Conservation (phyloP, 2,888 invertebrate genomes). For the Xanthorhoe designata region DNA sequence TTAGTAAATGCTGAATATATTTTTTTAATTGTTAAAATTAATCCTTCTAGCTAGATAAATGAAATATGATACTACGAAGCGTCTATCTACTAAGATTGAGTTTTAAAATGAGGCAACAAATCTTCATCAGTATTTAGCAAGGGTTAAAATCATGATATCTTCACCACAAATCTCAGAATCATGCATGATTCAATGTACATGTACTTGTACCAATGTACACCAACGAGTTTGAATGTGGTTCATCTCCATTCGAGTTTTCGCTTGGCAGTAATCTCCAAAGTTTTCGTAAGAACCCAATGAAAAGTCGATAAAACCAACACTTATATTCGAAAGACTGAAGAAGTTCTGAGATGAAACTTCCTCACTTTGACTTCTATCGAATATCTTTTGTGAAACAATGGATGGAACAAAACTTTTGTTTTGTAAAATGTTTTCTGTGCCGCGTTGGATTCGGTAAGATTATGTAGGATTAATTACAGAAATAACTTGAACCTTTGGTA, state of each 20-base stretch:
- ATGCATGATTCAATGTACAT: background rate
- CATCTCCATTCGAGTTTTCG: slow-evolving; percentile 14
- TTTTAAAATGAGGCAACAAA: background rate
- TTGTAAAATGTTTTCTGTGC: slow-evolving; percentile 10
- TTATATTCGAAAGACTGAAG: slow-evolving; percentile 20
- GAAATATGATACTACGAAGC: too few relatives aligned
- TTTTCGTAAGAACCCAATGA: slow-evolving; percentile 22
- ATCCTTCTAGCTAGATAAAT: too few relatives aligned
- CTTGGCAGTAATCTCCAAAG: slow-evolving; percentile 18
- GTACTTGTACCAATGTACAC: background rate
- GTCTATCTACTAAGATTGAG: background rate
- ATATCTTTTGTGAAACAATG: slow-evolving; percentile 21
- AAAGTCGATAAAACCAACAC: slow-evolving; percentile 32
- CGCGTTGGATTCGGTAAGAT: slow-evolving; percentile 11
- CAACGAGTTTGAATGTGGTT: slow-evolving; percentile 17
- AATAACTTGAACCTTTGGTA: background rate
- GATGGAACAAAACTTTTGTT: slow-evolving; percentile 21
- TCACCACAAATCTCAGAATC: background rate
- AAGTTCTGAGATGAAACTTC: slow-evolving; percentile 25
- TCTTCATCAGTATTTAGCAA: background rate
- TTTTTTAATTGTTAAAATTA: too few relatives aligned
- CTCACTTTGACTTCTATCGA: slow-evolving; percentile 24
- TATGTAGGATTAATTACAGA: background rate
- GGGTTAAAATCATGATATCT: background rate
- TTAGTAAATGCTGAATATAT: too few relatives aligned